Evolutionary conservation across 2,113 vertebrate genomes (phyloP).

Genomic region (Thomomys bottae): DNA sequence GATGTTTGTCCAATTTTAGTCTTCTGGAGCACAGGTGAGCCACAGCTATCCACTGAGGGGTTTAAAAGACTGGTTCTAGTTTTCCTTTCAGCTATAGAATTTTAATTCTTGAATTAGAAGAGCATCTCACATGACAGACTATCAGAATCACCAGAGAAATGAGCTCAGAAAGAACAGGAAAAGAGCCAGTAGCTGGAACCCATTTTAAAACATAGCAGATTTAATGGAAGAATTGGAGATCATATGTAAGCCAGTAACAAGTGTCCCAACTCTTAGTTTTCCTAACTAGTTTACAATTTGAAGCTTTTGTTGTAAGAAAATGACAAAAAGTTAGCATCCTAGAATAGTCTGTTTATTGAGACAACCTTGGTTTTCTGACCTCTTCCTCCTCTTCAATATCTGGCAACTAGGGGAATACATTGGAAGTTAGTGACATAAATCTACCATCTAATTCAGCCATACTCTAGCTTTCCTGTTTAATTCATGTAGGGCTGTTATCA

Average conservation of each 20-base stretch:
- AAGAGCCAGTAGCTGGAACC: background rate
- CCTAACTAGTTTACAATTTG: background rate
- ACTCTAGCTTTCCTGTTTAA: background rate
- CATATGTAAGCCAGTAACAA: background rate
- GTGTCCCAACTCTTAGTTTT: background rate
- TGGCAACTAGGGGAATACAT: background rate
- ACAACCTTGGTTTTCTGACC: background rate
- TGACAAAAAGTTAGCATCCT: background rate
- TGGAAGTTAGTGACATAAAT: background rate
- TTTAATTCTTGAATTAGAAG: background rate
- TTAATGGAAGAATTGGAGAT: background rate
- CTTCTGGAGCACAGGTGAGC: background rate
- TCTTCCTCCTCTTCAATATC: too few relatives aligned
- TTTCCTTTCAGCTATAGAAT: background rate
- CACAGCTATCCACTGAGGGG: fast-evolving
- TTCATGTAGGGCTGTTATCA: background rate
- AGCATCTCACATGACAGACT: background rate
- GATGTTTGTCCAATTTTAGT: background rate
- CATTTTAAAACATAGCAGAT: background rate
- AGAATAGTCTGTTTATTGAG: background rate
- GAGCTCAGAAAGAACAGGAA: background rate
- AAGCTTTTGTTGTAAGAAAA: background rate
- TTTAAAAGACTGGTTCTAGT: background rate
- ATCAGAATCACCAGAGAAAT: background rate
- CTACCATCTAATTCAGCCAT: background rate